phyloP scores from a whole-genome alignment of 1,140 invertebrate species.

The Cylas formicarius region DNA sequence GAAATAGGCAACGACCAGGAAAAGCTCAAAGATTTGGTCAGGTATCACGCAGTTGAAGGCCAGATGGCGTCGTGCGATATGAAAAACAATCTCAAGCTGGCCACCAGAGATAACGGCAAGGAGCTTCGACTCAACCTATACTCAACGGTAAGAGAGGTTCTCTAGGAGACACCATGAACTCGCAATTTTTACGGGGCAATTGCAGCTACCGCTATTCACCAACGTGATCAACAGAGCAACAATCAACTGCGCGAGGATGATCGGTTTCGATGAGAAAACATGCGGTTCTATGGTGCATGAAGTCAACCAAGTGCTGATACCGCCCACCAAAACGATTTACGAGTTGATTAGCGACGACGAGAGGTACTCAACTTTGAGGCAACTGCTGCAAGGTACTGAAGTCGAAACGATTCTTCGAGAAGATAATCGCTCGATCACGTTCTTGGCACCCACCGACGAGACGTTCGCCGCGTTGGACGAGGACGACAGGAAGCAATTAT shows the following conservation, averaged over 20 bases:
- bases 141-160: conserved; percentile 42
- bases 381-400: conserved; percentile 42
- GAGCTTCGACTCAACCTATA: conserved; percentile 52
- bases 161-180: background rate
- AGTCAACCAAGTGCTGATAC: conserved; percentile 49
- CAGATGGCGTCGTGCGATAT: conserved; percentile 47
- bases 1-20: conserved; percentile 41
- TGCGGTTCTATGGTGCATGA: conserved; percentile 56
- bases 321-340: conserved; percentile 45
- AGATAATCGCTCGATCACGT: conserved; percentile 43
- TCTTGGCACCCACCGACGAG: conserved; percentile 58
- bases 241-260: conserved; percentile 55
- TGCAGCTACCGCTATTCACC: conserved; percentile 46
- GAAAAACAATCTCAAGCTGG: conserved; percentile 45
- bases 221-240: conserved; percentile 43
- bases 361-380: conserved; percentile 43
- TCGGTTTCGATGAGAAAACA: conserved; percentile 51
- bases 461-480: conserved; percentile 50
- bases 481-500: conserved; percentile 39
- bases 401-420: conserved; percentile 43
- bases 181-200: conserved; percentile 14
- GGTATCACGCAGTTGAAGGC: conserved; percentile 50
- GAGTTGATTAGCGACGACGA: conserved; percentile 42
- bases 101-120: conserved; percentile 42
- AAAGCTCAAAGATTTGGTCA: conserved; percentile 48